These are phyloP conservation scores for Astreopora myriophthalma DNA, from an alignment of 64 coral and sea anemone genomes.

Conservation along the genomic window DNA sequence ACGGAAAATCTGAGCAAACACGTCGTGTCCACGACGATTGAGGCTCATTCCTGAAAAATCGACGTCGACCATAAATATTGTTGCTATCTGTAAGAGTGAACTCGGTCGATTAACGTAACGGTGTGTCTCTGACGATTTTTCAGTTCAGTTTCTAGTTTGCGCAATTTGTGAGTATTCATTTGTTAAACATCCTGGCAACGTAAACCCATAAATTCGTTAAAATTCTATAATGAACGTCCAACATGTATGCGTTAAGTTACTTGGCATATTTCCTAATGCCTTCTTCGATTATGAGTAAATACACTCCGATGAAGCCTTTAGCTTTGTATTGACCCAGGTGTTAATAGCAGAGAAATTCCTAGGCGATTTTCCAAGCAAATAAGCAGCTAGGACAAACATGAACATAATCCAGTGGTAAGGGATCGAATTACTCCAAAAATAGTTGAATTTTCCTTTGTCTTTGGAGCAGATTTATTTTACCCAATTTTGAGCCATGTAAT, in stretches of 20 bases:
- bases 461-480: neutral
- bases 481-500: neutral
- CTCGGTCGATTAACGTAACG: too few relatives aligned
- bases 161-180: neutral
- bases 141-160: neutral
- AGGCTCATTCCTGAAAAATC: too few relatives aligned
- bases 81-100: neutral
- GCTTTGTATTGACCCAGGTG: slow-evolving; percentile 40
- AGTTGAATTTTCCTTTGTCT: neutral
- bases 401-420: neutral
- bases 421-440: neutral
- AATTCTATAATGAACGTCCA: neutral
- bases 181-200: slow-evolving; percentile 1
- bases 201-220: slow-evolving; percentile 3
- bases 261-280: neutral
- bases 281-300: neutral
- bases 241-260: neutral
- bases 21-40: too few relatives aligned
- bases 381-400: slow-evolving; percentile 15
- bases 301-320: neutral
- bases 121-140: too few relatives aligned
- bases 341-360: neutral
- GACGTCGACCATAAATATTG: too few relatives aligned
- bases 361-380: slow-evolving; percentile 18
- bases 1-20: too few relatives aligned